These are phyloP conservation scores for Acanthosepion pharaonis DNA, from an alignment of 2,888 invertebrate species.

Conservation along the genomic window DNA sequence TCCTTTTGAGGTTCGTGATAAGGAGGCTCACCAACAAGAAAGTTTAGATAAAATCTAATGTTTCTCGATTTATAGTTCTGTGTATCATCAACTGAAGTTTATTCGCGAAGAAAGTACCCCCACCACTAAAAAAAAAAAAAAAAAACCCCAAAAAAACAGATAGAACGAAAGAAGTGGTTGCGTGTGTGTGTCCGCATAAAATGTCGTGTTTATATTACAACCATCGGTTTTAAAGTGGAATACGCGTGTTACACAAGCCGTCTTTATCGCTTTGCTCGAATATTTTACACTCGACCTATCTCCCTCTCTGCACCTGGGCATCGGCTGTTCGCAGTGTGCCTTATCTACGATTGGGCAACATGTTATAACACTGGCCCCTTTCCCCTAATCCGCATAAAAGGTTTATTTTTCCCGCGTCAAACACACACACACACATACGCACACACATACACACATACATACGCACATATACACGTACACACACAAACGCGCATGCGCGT, in stretches of 20 bases:
- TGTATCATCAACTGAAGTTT: no score
- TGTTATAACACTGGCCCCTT: not conserved
- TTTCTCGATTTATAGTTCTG: no score
- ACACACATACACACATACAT: not conserved
- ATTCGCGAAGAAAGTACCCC: no score
- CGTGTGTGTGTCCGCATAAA: not conserved
- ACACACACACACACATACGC: not conserved
- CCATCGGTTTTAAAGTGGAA: not conserved
- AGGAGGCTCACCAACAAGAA: no score
- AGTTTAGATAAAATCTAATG: no score
- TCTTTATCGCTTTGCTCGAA: not conserved
- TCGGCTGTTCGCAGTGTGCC: not conserved
- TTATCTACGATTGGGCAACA: not conserved
- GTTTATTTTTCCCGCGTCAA: not conserved
- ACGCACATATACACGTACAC: rapidly evolving
- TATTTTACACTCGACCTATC: constrained; percentile 33
- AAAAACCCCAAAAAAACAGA: no score
- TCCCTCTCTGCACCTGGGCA: not conserved
- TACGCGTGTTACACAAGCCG: not conserved
- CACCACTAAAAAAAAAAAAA: no score
- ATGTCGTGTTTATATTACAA: not conserved
- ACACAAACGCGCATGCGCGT: not conserved
- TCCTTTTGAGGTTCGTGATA: no score
- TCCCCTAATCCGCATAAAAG: not conserved
- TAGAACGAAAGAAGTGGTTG: not conserved